Percentiles rank a stretch among this genome's conserved stretches.
phyloP scores from a whole-genome alignment of 2,888 invertebrate genomes.

The Tetragonula carbonaria region DNA sequence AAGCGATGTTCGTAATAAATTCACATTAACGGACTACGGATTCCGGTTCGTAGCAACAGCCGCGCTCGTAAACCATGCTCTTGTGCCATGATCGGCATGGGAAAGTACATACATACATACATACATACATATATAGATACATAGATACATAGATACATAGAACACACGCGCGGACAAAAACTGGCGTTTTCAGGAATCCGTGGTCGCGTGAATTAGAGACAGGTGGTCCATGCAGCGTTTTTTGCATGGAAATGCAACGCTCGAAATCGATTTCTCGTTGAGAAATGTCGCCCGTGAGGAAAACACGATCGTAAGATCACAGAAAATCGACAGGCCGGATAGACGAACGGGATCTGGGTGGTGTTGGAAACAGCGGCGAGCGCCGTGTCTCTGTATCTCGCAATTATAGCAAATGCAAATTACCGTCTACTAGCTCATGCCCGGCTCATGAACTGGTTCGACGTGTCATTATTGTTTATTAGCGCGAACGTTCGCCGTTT shows the following conservation, averaged over 20 bases:
- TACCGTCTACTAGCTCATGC: constrained; percentile 27
- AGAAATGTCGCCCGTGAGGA: constrained; percentile 12
- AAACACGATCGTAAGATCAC: constrained; percentile 26
- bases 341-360: neutral
- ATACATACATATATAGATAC: too few species aligned
- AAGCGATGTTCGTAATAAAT: constrained; percentile 13
- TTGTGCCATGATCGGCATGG: constrained; percentile 1
- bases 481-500: constrained; percentile 46
- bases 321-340: constrained; percentile 36
- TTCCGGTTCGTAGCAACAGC: neutral
- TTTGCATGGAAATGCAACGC: constrained; percentile 32
- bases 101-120: constrained; percentile 15
- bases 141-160: too few species aligned
- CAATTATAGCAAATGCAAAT: constrained; percentile 61
- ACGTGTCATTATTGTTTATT: constrained; percentile 63
- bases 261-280: constrained; percentile 17
- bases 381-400: constrained; percentile 25
- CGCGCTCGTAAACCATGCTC: neutral
- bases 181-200: constrained; percentile 20
- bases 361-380: neutral
- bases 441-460: constrained; percentile 44
- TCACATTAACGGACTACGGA: neutral
- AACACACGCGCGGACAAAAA: neutral
- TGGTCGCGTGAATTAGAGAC: neutral
- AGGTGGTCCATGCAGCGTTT: neutral